Evolutionary conservation across 2,888 invertebrate species (phyloP), one percentile per base, ranked within the genome.

Genomic region (Ochropleura leucogaster): DNA sequence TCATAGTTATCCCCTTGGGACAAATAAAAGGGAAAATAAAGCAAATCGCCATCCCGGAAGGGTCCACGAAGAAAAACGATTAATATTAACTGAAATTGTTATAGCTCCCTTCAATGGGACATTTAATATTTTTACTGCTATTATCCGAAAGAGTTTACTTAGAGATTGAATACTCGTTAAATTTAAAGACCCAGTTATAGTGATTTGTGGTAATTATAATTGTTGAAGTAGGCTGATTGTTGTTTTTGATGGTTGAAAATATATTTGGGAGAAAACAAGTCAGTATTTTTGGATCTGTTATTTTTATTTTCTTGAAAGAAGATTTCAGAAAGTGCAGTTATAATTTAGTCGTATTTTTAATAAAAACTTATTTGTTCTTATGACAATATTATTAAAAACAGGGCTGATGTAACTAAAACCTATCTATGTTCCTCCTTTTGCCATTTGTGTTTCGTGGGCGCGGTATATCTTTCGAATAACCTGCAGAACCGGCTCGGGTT

Each of bases 11-110:
- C 90, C 95, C 95, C 93, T 49, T 82, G 95, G 93, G 96, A 93
- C 93, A 91, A 93, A 96, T 96, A 94, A 92, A 93, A 94, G 94
- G 95, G 95, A 94, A 95, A 95, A 96, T 95, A 96, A 95, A 95
- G 92, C 94, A 95, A 96, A 95, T 94, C 95, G 93, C 89, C 89
- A 87, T 88, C 86, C 87, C 90, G 93, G 95, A 95, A 95, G 96
- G 96, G 96, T 94, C 95, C 91, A 89, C 93, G 93, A 95, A 96
- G 96, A 95, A 96, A 95, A 96, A 91, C 96, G 95, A 96, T 96
- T 96, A 96, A 96, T 96, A 96, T 96, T 96, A 96, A 96, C 96
- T 95, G 95, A 95, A 95, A 96, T 94, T 93, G 95, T 96, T 95
- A 95, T 94, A 85, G 94, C 90, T 92, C 91, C 91, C 93, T 94